Evolutionary conservation across 2,797 vertebrate species (phyloP).

Genomic region (Squalus acanthias): DNA sequence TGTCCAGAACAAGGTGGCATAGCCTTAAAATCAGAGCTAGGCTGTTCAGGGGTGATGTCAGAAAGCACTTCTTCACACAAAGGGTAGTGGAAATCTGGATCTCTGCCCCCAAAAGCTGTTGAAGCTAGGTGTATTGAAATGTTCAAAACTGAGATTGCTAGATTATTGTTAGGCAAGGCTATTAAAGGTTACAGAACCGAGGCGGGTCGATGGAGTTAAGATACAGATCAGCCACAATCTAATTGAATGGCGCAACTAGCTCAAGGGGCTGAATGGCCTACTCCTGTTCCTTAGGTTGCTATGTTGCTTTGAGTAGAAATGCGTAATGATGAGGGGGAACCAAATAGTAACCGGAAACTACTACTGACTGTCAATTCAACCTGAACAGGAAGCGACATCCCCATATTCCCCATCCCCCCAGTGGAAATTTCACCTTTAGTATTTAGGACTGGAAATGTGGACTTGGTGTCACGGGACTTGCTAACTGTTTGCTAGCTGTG

Average conservation of each 20-base stretch:
- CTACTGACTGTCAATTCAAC: not conserved
- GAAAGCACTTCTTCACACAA: not conserved
- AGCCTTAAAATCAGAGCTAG: not conserved
- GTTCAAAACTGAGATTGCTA: not conserved
- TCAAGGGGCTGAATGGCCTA: not conserved
- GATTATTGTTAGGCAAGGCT: not conserved
- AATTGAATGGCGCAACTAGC: not conserved
- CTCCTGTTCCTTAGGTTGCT: not conserved
- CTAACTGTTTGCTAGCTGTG: not conserved
- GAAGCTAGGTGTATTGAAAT: not conserved
- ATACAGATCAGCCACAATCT: not conserved
- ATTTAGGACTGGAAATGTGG: not conserved
- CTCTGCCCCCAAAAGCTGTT: not conserved
- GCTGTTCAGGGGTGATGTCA: not conserved
- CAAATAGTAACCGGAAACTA: not conserved
- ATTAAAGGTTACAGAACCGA: not conserved
- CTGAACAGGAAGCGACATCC: too few species aligned
- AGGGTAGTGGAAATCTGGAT: not conserved
- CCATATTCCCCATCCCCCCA: not conserved
- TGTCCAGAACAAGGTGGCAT: not conserved
- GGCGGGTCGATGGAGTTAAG: not conserved
- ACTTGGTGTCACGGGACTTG: too few species aligned
- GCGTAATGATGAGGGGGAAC: not conserved
- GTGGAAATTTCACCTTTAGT: not conserved
- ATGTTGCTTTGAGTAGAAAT: not conserved